These are phyloP conservation scores for Amaurobius ferox DNA, from an alignment of 2,888 invertebrate species.

Conservation along the genomic window DNA sequence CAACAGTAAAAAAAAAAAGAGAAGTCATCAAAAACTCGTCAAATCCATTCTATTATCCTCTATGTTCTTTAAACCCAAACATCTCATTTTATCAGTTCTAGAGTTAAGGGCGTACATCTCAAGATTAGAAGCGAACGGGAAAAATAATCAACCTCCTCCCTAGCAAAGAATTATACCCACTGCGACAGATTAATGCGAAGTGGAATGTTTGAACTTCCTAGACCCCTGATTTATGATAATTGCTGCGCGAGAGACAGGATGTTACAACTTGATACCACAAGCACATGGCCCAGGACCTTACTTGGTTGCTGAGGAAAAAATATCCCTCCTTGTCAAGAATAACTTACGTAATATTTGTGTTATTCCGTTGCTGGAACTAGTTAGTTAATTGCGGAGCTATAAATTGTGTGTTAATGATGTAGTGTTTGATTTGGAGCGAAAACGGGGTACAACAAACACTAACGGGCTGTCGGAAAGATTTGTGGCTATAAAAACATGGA, in stretches of 20 bases:
- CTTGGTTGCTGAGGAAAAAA: not conserved
- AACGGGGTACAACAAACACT: constrained; percentile 22
- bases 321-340: not conserved
- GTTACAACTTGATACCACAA: constrained; percentile 45
- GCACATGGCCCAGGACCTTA: constrained; percentile 31
- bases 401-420: constrained; percentile 24
- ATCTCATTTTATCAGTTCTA: not conserved
- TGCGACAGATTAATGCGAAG: constrained; percentile 62
- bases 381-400: constrained; percentile 26
- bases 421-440: constrained; percentile 37
- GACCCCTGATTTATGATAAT: constrained; percentile 54
- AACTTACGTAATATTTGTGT: not conserved
- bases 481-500: constrained; percentile 32
- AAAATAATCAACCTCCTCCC: not conserved
- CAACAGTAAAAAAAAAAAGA: not conserved
- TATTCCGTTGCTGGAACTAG: constrained; percentile 10
- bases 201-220: constrained; percentile 44
- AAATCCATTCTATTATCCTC: not conserved
- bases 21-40: not conserved
- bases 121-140: not conserved
- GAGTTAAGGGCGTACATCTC: not conserved
- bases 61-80: not conserved
- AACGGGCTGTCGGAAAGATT: constrained; percentile 35
- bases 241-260: constrained; percentile 36
- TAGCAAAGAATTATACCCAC: constrained; percentile 6